Evolutionary conservation across 2,797 vertebrate species (phyloP).

Genomic region (Anguilla anguilla): DNA sequence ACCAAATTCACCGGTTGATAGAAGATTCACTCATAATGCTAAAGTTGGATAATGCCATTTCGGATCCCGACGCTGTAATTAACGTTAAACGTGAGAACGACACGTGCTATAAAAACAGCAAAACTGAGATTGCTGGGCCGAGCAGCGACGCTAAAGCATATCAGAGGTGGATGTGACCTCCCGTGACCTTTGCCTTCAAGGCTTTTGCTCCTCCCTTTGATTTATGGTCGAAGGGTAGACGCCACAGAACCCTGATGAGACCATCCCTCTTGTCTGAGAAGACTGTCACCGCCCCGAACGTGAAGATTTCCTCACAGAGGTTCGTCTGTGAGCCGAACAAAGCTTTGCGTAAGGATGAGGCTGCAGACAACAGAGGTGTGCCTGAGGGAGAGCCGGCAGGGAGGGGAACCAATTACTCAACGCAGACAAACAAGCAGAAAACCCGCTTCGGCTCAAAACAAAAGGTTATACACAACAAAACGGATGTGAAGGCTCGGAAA

Average conservation of each 20-base stretch:
- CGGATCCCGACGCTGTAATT: not conserved
- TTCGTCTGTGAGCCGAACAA: not conserved
- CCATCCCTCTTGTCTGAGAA: conserved; percentile 40
- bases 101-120: not conserved
- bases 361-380: conserved; percentile 18
- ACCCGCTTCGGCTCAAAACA: not conserved
- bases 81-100: not conserved
- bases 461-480: not conserved
- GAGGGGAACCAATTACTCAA: not conserved
- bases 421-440: not conserved
- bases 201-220: conserved; percentile 40
- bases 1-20: not conserved
- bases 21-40: not conserved
- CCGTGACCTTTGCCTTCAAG: conserved; percentile 35
- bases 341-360: not conserved
- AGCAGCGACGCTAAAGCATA: conserved; percentile 3
- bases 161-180: conserved; percentile 12
- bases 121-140: not conserved
- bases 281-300: conserved; percentile 37
- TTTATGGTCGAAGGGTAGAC: conserved; percentile 47
- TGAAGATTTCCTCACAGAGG: conserved; percentile 27
- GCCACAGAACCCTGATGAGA: conserved; percentile 35
- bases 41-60: not conserved
- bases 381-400: conserved; percentile 4
- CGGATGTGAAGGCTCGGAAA: not conserved